These are phyloP conservation scores for Spea hammondii DNA, from an alignment of 2,797 vertebrate genomes.

Conservation along the genomic window DNA sequence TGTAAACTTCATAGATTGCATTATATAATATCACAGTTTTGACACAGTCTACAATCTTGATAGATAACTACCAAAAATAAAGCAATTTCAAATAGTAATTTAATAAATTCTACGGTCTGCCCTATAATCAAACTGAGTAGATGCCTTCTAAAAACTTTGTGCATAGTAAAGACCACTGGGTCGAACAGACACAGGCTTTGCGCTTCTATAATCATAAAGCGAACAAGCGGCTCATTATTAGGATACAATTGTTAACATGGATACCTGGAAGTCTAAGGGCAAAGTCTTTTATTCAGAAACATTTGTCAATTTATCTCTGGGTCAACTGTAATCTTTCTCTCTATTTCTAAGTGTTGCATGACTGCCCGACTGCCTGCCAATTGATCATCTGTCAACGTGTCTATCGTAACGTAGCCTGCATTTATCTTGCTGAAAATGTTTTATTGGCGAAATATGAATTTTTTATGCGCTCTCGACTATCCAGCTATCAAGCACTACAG, in stretches of 20 bases:
- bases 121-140: no score
- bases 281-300: not conserved
- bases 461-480: not conserved
- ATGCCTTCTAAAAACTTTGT: no score
- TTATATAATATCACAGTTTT: no score
- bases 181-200: no score
- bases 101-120: no score
- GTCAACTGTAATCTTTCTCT: conserved; percentile 5
- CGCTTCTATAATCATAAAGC: no score
- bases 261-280: not conserved
- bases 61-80: no score
- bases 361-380: not conserved
- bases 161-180: no score
- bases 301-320: not conserved
- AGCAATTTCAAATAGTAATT: no score
- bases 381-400: conserved; percentile 9
- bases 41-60: no score
- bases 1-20: no score
- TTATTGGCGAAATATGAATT: not conserved
- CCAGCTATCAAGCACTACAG: not conserved
- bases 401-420: not conserved
- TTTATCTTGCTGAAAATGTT: conserved; percentile 6
- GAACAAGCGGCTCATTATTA: not conserved
- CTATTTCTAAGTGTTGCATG: conserved; percentile 2
- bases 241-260: not conserved